Conservation (phyloP, 1,140 invertebrate species). For the Amyelois transitella region DNA sequence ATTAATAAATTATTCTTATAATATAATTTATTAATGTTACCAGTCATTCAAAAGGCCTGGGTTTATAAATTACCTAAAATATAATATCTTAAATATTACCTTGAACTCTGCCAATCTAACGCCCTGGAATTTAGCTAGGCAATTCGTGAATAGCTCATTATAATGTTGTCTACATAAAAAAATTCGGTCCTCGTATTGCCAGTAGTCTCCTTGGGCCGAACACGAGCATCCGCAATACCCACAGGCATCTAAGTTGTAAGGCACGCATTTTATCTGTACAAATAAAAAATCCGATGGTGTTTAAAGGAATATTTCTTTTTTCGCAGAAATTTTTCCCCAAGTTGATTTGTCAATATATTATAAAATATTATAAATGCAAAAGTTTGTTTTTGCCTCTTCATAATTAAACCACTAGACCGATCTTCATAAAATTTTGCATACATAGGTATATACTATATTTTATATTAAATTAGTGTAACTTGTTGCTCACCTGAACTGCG, state of each 20-base stretch:
- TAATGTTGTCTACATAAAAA: conserved; percentile 69
- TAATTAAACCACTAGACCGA: too few species aligned
- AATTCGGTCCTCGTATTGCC: conserved; percentile 66
- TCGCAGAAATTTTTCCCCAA: too few species aligned
- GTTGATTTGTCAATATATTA: too few species aligned
- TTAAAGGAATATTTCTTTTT: neutral
- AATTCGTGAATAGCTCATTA: conserved; percentile 48
- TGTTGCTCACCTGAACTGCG: conserved; percentile 46
- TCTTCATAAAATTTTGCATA: too few species aligned
- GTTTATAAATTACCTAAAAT: too few species aligned
- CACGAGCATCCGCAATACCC: conserved; percentile 59
- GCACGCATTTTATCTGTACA: conserved; percentile 72
- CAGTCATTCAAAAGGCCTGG: too few species aligned
- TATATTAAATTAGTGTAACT: conserved; percentile 1
- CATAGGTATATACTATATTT: too few species aligned
- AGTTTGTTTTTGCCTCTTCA: too few species aligned
- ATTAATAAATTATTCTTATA: too few species aligned
- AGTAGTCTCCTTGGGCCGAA: conserved; percentile 70
- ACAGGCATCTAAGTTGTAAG: conserved; percentile 66
- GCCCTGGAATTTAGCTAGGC: conserved; percentile 56
- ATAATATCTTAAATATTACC: conserved; percentile 27
- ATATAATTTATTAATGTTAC: too few species aligned
- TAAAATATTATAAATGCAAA: too few species aligned
- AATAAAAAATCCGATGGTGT: too few species aligned
- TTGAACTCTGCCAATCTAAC: conserved; percentile 63